Percentiles rank a stretch among this genome's conserved stretches.
These are phyloP conservation scores for Erythrocercus mccallii DNA, from an alignment of 2,113 vertebrate species.

Conservation along the genomic window DNA sequence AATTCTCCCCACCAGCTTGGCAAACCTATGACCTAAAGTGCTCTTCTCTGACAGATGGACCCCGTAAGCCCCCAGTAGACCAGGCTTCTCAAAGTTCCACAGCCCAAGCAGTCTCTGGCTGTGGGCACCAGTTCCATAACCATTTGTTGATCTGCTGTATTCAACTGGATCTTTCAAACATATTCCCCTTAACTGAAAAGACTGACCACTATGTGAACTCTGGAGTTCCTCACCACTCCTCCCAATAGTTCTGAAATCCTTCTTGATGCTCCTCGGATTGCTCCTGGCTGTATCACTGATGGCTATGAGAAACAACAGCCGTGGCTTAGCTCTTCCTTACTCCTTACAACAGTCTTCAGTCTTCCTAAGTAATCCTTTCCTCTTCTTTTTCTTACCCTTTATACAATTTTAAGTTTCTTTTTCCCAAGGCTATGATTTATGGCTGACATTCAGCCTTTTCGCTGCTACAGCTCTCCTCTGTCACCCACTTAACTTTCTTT, in stretches of 20 bases:
- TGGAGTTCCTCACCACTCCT: not conserved
- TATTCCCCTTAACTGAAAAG: not conserved
- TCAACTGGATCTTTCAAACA: not conserved
- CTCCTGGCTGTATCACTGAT: not conserved
- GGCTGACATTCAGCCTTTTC: not conserved
- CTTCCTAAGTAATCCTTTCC: not conserved
- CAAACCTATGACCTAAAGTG: not conserved
- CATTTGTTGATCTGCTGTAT: not conserved
- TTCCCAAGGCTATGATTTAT: conserved; percentile 3
- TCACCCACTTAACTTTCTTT: conserved; percentile 38
- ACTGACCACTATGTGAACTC: not conserved
- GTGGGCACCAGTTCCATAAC: not conserved
- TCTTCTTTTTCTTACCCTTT: not conserved
- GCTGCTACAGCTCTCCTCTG: not conserved
- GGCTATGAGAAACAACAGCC: not conserved
- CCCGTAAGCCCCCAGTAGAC: rapidly evolving
- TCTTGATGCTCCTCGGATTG: not conserved
- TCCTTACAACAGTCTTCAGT: not conserved
- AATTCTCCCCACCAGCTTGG: not conserved
- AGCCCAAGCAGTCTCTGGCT: not conserved
- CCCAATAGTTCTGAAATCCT: not conserved
- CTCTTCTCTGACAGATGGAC: not conserved
- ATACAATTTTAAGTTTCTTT: not conserved
- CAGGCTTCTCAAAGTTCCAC: not conserved
- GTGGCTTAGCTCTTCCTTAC: not conserved